Evolutionary conservation across 2,888 invertebrate species (phyloP), one percentile per base, ranked within the genome.

Genomic region (Eupithecia inturbata): DNA sequence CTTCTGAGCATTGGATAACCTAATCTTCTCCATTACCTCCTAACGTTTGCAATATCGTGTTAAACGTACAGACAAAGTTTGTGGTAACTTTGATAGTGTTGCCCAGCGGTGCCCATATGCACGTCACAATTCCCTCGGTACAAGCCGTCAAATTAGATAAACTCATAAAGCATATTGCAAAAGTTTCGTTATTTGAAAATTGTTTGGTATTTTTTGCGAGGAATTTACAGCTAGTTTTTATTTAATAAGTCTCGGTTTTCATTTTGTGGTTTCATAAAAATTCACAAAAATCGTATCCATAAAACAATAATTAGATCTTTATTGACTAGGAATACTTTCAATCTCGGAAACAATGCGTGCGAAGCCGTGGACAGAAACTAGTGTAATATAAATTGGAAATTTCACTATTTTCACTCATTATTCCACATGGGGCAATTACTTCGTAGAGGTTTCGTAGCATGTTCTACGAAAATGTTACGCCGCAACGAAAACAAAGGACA

Each of bases 141-240:
- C 60, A 57, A 70, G 22, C 45, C 36, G 67, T 60, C 64, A 73
- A 76, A 78, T 77, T 77, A 77, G 66, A 80, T 70, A 75, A 77
- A 76, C 77, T 79, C 74, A 77, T 75, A 79, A 70, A 19, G 69
- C 66, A 70, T 72, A 76, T 78, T 73, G 77, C 76, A 70, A 76
- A 80, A 74, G 72, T 74, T 76, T 57, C 36, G 36, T 53, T 64
- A 60, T 68, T 71, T 71, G 41, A 19, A 64, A 22, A 9, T 66
- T 66, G 36, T 22, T 63, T 60, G 22, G 49, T n/a, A 45, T 64
- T 68, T 36, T 64, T 49, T 36, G 22, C 12, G 14, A 33, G 22
- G 45, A 62, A 39, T 22, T 36, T 60, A 39, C 57, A 22, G 10
- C 36, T 5, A 26, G 12, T 14, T 26, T 53, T 57, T 60, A 57